These are phyloP conservation scores for Lycorma delicatula DNA, from an alignment of 1,140 invertebrate genomes.

Conservation along the genomic window DNA sequence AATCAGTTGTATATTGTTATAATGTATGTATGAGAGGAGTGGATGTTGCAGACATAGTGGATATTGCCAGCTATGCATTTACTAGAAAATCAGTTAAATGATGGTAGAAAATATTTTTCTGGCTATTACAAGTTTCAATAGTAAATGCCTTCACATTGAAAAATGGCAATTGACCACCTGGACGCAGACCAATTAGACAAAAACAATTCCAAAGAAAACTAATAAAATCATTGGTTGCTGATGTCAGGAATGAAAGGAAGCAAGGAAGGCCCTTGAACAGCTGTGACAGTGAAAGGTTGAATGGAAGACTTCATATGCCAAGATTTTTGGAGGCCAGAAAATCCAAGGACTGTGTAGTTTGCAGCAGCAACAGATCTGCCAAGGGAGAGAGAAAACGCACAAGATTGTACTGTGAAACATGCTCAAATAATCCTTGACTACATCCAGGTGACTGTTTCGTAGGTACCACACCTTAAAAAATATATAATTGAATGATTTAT, in stretches of 20 bases:
- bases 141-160: constrained; percentile 11
- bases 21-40: constrained; percentile 7
- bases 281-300: neutral
- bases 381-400: constrained; percentile 1
- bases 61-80: constrained; percentile 2
- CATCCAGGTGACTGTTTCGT: neutral
- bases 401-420: neutral
- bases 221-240: neutral
- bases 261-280: neutral
- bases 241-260: constrained; percentile 7
- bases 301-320: constrained; percentile 1
- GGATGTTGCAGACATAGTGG: constrained; percentile 2
- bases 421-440: neutral
- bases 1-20: constrained; percentile 1
- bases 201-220: constrained; percentile 7
- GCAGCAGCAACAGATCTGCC: neutral
- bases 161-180: constrained; percentile 1
- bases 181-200: constrained; percentile 3
- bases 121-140: neutral
- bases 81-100: constrained; percentile 5
- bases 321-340: neutral
- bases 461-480: constrained; percentile 1
- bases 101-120: constrained; percentile 8
- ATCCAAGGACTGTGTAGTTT: neutral
- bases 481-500: no score